phyloP scores from a whole-genome alignment of 2,888 invertebrate genomes.

The Aphodius sticticus region DNA sequence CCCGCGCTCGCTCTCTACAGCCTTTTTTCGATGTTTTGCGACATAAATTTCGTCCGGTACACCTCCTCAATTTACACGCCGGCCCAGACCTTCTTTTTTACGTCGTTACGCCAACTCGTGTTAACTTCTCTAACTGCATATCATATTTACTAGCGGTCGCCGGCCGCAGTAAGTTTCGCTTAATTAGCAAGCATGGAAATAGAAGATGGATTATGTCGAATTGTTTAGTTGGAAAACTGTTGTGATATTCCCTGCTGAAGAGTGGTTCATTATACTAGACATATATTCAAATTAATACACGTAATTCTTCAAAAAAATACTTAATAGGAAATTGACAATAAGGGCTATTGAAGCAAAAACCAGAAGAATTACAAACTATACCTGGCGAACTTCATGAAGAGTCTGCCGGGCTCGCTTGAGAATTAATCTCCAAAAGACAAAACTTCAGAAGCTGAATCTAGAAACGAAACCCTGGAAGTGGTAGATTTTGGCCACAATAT shows the following conservation, averaged over 20 bases:
- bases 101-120: constrained; percentile 19
- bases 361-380: too few relatives aligned
- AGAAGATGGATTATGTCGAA: constrained; percentile 14
- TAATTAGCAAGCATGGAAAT: constrained; percentile 23
- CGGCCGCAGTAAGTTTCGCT: constrained; percentile 15
- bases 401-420: too few relatives aligned
- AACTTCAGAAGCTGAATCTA: too few relatives aligned
- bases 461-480: too few relatives aligned
- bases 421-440: too few relatives aligned
- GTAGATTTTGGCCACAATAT: too few relatives aligned
- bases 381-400: too few relatives aligned
- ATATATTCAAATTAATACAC: too few relatives aligned
- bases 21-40: constrained; percentile 17
- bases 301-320: too few relatives aligned
- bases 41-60: constrained; percentile 17
- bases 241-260: not conserved
- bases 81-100: constrained; percentile 10
- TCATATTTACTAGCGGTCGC: constrained; percentile 16
- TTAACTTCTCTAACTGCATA: constrained; percentile 22
- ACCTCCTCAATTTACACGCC: constrained; percentile 21
- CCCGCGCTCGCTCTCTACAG: not conserved
- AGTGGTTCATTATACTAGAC: not conserved
- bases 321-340: too few relatives aligned
- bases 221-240: not conserved
- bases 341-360: too few relatives aligned